Evolutionary conservation across 2,888 invertebrate genomes (phyloP).

Genomic region (Eretmocerus hayati): DNA sequence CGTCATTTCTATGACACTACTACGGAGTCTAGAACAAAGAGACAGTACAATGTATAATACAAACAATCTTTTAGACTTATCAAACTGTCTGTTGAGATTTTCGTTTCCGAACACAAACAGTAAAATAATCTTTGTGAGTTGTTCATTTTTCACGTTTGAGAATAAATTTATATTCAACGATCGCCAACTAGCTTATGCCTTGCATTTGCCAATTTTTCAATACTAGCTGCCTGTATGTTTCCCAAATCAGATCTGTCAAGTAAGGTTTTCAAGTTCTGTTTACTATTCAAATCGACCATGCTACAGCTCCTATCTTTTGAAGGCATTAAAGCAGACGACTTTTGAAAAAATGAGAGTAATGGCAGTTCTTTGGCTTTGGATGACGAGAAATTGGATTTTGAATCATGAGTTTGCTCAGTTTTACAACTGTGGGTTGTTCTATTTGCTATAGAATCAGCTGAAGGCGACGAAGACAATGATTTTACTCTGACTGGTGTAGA

Average conservation of each 20-base stretch:
- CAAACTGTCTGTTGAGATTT: too few species aligned
- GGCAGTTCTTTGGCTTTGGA: constrained; percentile 37
- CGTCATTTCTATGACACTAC: too few species aligned
- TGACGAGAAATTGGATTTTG: constrained; percentile 20
- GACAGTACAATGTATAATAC: too few species aligned
- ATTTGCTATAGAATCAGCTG: constrained; percentile 14
- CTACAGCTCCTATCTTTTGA: constrained; percentile 37
- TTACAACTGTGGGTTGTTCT: constrained; percentile 3
- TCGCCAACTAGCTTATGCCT: constrained; percentile 33
- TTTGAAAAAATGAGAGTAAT: constrained; percentile 35
- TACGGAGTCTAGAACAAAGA: too few species aligned
- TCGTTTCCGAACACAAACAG: too few species aligned
- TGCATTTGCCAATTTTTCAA: constrained; percentile 34
- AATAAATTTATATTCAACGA: too few species aligned
- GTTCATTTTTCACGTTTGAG: too few species aligned
- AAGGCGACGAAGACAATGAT: constrained; percentile 19
- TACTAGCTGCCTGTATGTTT: constrained; percentile 34
- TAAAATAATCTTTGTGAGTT: too few species aligned
- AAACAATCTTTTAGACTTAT: too few species aligned
- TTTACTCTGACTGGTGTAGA: constrained; percentile 30
- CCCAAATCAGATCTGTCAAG: constrained; percentile 30
- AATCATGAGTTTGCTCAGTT: too few species aligned
- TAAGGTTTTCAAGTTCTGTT: constrained; percentile 30
- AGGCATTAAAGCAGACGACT: constrained; percentile 21
- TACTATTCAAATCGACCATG: constrained; percentile 38